phyloP scores from a whole-genome alignment of 2,797 vertebrate species.

The Tragopan temminckii region DNA sequence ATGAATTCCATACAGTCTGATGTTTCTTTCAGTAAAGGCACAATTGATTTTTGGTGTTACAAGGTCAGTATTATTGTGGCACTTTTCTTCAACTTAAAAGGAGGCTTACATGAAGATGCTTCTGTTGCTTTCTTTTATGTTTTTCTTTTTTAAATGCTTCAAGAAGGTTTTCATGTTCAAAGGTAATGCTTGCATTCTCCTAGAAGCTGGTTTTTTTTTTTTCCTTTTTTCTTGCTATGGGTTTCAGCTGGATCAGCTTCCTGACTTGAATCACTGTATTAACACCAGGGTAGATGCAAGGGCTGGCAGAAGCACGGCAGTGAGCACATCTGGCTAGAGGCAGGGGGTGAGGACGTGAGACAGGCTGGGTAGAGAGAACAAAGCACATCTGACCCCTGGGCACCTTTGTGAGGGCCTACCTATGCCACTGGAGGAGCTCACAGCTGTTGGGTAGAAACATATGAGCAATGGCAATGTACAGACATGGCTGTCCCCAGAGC shows the following conservation, averaged over 20 bases:
- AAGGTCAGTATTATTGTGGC: neutral
- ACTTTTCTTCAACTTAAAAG: slow-evolving; percentile 5
- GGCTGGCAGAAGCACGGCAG: slow-evolving; percentile 25
- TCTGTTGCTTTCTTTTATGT: neutral
- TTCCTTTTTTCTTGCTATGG: neutral
- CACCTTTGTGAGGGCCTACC: neutral
- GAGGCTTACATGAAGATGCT: slow-evolving; percentile 3
- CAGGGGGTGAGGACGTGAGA: slow-evolving; percentile 45
- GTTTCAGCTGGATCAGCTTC: slow-evolving; percentile 65
- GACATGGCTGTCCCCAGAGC: neutral
- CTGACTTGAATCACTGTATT: slow-evolving; percentile 49
- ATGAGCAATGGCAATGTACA: accelerated
- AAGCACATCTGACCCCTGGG: neutral
- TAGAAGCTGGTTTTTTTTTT: slow-evolving; percentile 7
- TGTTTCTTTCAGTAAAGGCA: neutral
- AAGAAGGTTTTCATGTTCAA: slow-evolving; percentile 23
- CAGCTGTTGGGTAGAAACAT: neutral
- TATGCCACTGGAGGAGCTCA: neutral
- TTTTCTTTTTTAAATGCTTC: neutral
- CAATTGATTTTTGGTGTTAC: neutral
- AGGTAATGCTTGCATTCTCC: slow-evolving; percentile 14
- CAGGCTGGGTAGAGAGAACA: slow-evolving; percentile 30
- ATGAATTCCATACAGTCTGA: slow-evolving; percentile 13
- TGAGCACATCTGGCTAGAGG: slow-evolving; percentile 42
- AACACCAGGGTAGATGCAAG: neutral